Base-by-base conservation (phyloP, 2,888 invertebrate genomes). In the Ganaspis brasiliensis region DNA sequence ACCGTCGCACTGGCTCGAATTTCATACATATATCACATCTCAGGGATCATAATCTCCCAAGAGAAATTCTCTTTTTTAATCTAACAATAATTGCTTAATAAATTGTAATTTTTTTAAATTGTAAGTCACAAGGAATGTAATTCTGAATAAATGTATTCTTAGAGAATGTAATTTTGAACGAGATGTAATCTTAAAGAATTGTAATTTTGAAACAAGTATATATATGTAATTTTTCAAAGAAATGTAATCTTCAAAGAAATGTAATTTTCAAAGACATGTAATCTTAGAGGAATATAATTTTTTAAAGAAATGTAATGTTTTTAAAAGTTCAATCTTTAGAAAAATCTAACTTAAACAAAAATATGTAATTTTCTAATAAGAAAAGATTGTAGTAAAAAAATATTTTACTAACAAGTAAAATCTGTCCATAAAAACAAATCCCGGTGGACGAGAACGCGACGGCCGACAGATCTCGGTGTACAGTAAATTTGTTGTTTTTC, bases 391-490 rank as follows among this genome's bases (percentile, higher is more conserved):
- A 52, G 52, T 52, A 16, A 31, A 31, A 49, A 21, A 61, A 52
- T 73, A 40, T 24, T 55, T 31, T 45, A 49, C 26, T 45, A 37
- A 12, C 40, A 9, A 49, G 1, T 19, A 6, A 19, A 40, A 40
- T 19, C 21, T 63, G 14, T 40, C 40, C 21, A 21, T 21, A 40
- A 40, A 40, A 40, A 45, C 14, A 24, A 63, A 21, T 21, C 40
- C 19, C 67, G 45, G 67, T 67, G 24, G 45, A n/a, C 78, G 83
- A 81, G 83, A 87, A 84, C 85, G 86, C 85, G 86, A 85, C 85
- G 88, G 86, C 85, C 85, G 82, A 87, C 85, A 88, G 88, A 89
- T 89, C 89, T 90, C 90, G 87, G 88, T 89, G 89, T 89, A 89
- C 88, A 89, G 88, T 85, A 87, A 86, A 83, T 83, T 84, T 83